Conservation (phyloP, 1,140 invertebrate genomes). For the Eueides isabella region DNA sequence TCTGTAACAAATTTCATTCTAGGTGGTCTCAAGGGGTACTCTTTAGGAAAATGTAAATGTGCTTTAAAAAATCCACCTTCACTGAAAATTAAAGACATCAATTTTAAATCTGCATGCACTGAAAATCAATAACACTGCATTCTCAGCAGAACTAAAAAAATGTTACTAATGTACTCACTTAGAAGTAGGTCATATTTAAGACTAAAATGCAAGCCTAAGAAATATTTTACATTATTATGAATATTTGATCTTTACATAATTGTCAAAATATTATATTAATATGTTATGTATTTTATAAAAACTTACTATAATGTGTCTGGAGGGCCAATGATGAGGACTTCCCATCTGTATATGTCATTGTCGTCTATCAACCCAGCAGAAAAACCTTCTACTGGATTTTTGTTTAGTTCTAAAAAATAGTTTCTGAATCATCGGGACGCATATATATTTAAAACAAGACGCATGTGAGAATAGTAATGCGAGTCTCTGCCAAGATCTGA, state of each 20-base stretch:
- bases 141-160: not conserved
- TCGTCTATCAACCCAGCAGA: constrained; percentile 99
- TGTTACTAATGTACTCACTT: not conserved
- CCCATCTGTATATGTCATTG: constrained; percentile 99
- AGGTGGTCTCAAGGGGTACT: constrained; percentile 98
- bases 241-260: not conserved
- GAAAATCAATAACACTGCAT: constrained; percentile 9
- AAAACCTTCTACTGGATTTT: constrained; percentile 99
- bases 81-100: constrained; percentile 82
- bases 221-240: not conserved
- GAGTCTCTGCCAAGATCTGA: constrained; percentile 57
- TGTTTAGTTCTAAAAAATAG: constrained; percentile 94
- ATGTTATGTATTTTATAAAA: not conserved
- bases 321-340: constrained; percentile 99
- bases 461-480: constrained; percentile 43
- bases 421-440: constrained; percentile 23
- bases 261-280: not conserved
- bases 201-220: not conserved
- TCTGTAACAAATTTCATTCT: constrained; percentile 99
- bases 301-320: constrained; percentile 99
- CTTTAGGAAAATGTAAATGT: constrained; percentile 98
- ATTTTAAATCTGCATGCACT: not conserved
- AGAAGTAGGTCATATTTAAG: not conserved
- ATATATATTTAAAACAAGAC: constrained; percentile 29
- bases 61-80: constrained; percentile 99